phyloP scores from a whole-genome alignment of 2,113 vertebrate genomes.

The Sceloporus undulatus region DNA sequence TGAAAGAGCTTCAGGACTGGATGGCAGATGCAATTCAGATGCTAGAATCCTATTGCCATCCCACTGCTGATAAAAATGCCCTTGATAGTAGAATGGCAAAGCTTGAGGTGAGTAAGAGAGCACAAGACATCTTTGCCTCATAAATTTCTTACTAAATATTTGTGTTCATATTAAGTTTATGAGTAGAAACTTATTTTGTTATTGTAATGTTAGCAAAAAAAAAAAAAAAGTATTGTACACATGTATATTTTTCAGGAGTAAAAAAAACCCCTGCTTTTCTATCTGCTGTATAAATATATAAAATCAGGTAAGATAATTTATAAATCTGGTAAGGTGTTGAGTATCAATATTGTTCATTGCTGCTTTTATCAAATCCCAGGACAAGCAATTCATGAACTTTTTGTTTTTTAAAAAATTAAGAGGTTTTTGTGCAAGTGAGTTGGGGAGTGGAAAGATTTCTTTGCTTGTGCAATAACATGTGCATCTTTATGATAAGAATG shows the following conservation, averaged over 20 bases:
- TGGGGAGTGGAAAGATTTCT: no score
- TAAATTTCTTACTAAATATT: not conserved
- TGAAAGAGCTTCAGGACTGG: constrained; percentile 95
- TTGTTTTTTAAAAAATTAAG: not conserved
- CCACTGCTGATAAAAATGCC: constrained; percentile 89
- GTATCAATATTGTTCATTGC: not conserved
- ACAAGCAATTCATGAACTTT: not conserved
- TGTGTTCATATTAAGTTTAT: not conserved
- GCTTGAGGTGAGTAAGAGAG: constrained; percentile 85
- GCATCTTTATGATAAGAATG: not conserved
- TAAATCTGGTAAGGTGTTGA: not conserved
- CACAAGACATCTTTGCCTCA: not conserved
- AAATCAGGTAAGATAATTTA: not conserved
- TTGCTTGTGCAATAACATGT: not conserved
- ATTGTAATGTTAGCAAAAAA: no score
- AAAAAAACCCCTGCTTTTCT: not conserved
- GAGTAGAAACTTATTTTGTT: no score
- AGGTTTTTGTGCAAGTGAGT: no score
- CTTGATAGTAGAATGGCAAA: constrained; percentile 93
- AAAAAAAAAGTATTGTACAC: no score
- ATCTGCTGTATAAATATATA: not conserved
- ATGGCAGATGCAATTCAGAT: constrained; percentile 87
- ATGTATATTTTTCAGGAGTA: not conserved
- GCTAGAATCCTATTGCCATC: constrained; percentile 87
- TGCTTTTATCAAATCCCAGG: not conserved